Evolutionary conservation across 2,888 invertebrate genomes (phyloP), one percentile per base, ranked within the genome.

Genomic region (Papilio demoleus): DNA sequence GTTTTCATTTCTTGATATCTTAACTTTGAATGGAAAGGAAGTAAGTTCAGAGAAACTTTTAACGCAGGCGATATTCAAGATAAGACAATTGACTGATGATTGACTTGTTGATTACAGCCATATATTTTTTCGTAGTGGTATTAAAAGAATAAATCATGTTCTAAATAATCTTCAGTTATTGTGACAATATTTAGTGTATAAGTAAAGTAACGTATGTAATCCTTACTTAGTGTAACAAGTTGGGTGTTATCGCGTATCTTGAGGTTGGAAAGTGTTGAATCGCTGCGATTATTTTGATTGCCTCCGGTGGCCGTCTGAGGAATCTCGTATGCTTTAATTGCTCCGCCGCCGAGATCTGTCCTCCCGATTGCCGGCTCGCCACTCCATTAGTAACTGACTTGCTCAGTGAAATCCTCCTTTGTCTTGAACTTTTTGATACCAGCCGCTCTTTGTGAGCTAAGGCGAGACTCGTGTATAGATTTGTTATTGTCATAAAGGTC

Each of bases 201-300:
- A 59, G 9, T 36, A 27, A n/a, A 61, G 64, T 64, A n/a, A 12
- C 47, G 22, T 42, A 11, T 47, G 53, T 65, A 47, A 62, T 62
- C 27, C 65, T 45, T 36, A 60, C 58, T 62, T 67, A 65, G 59
- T 24, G 58, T 60, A 56, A 24, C 40, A 59, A 65, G 67, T 64
- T 64, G 68, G 40, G n/a, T 66, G 75, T 84, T 86, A 88, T 87
- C 84, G 74, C 81, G 81, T 87, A 86, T 87, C 84, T 81, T 71
- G 68, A 76, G 74, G 81, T 81, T 81, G 80, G 82, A 87, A 84
- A 88, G 91, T 91, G 90, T 90, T 90, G 90, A 90, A 91, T 91
- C 78, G 89, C 76, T 38, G 81, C 80, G 85, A 91, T 91, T 90
- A 91, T 82, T 77, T 80, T 80, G 81, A 85, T 82, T 84, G 86